Base-by-base conservation (phyloP, 1,140 invertebrate genomes). In the Drosophila murphyi region DNA sequence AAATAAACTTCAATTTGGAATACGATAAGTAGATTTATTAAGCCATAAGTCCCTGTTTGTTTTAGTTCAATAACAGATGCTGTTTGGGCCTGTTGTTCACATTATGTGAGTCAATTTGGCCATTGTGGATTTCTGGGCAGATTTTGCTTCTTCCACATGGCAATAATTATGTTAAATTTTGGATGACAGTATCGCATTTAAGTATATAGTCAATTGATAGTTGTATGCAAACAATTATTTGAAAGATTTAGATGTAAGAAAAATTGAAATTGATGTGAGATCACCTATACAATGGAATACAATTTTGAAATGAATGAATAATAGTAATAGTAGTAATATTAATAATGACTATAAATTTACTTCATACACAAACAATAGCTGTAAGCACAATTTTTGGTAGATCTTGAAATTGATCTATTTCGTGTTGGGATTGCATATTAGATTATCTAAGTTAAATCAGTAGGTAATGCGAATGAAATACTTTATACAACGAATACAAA, bases 221-320 rank as follows among this genome's bases (percentile, higher is more conserved):
- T 43, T 43, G 3, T 43, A 43, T 43, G 39, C 39, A 8, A 43
- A n/a, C n/a, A 43, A 6, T 43, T n/a, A 43, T n/a, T 43, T 43
- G n/a, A n/a, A n/a, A 34, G 28, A 62, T 52, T 12, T 63, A 52
- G 48, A 12, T 5, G 20, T 55, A 65, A 65, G 32, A 47, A 52
- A 48, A 34, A 12, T 62, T 48, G 47, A 65, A 54, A 47, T 65
- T 65, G 45, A 47, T 65, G 52, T 55, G 31, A 56, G 32, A 48
- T 65, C 62, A 64, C 62, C 51, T 64, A 47, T 65, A 56, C 63
- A 65, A 48, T 63, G 61, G 37, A 52, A 12, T 34, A 2, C 48
- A 51, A 45, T 6, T 52, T 63, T 52, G 28, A 34, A 10, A 29
- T 28, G 35, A 35, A 61, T 50, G 35, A 32, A 62, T 35, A 52